A percentile compares a stretch with the other conserved stretches of the same genome.
phyloP scores from a whole-genome alignment of 1,140 invertebrate species.

The Heliothis subflexa region DNA sequence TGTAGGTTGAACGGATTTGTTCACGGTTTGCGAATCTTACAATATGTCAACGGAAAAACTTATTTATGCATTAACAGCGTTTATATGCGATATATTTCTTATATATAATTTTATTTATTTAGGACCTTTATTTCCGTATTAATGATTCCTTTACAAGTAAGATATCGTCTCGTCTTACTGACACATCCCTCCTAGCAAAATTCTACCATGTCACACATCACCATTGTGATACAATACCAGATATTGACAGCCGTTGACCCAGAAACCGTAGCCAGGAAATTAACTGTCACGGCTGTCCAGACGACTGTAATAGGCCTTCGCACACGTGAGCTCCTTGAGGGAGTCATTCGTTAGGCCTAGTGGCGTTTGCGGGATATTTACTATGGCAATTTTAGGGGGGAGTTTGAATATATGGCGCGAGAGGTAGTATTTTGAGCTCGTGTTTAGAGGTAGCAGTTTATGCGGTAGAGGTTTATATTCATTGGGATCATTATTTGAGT shows the following conservation, averaged over 20 bases:
- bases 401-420: background rate
- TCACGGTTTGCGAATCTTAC: background rate
- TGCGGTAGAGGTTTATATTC: no score
- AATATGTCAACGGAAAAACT: background rate
- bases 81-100: no score
- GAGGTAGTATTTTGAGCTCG: background rate
- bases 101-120: no score
- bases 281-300: constrained; percentile 46
- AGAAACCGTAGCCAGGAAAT: constrained; percentile 55
- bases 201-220: background rate
- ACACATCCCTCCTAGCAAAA: background rate
- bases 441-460: background rate
- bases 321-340: background rate
- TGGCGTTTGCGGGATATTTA: background rate
- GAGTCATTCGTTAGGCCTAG: background rate
- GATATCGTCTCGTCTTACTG: background rate
- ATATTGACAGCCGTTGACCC: constrained; percentile 50
- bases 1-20: background rate
- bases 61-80: no score
- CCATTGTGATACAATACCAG: constrained; percentile 24
- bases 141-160: no score
- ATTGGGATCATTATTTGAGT: no score
- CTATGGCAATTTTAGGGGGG: background rate
- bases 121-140: no score
- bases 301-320: background rate